Evolutionary conservation across 1,140 invertebrate genomes (phyloP).

Genomic region (Formica selysi): DNA sequence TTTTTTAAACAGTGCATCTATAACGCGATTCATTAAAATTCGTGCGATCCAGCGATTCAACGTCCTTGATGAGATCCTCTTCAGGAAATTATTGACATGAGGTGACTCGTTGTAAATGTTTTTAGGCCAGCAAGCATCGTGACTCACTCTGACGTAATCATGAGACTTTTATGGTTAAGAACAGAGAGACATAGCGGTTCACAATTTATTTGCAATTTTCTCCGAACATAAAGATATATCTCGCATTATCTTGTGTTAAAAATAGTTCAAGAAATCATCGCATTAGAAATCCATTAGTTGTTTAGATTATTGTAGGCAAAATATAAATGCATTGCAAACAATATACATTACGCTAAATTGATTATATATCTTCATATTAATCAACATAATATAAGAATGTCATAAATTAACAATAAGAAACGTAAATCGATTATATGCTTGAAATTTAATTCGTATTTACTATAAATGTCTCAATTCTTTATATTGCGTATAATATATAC

Average conservation of each 20-base stretch:
- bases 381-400: background rate
- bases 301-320: background rate
- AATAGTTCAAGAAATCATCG: background rate
- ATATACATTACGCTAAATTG: background rate
- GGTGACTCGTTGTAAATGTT: conserved; percentile 64
- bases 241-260: background rate
- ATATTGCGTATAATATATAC: too few species aligned
- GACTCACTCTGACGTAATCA: conserved; percentile 81
- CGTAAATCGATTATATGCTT: background rate
- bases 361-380: background rate
- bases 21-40: conserved; percentile 22
- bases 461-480: background rate
- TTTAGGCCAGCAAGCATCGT: conserved; percentile 74
- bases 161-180: conserved; percentile 82
- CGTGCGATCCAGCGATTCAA: background rate
- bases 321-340: background rate
- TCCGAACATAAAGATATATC: conserved; percentile 33
- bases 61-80: conserved; percentile 22
- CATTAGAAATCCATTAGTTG: background rate
- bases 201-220: conserved; percentile 56
- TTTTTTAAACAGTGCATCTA: background rate
- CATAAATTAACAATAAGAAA: background rate
- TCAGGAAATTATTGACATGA: conserved; percentile 61
- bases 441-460: background rate
- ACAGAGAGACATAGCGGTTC: conserved; percentile 37